Base-by-base conservation (phyloP, 2,797 vertebrate genomes). In the Halcyon leucocephala region DNA sequence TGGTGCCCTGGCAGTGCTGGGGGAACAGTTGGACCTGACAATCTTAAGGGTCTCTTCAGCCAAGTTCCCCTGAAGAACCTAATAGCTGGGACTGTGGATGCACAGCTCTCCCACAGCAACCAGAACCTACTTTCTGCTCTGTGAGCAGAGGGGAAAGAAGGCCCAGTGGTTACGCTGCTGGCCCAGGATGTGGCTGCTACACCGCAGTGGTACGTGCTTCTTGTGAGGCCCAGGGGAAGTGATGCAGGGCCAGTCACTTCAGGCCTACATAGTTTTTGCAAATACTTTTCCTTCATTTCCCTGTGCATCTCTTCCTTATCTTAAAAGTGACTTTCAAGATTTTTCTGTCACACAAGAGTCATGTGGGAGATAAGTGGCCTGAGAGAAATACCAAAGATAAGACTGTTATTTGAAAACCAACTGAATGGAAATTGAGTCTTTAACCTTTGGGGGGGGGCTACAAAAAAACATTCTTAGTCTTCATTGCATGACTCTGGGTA, bases 261-360 rank as follows among this genome's bases (percentile, higher is more conserved):
- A 37, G 37, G 37, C 37, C 37, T 37, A 37, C 73, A 83, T 77
- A 20, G 46, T 70, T 73, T 70, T 77, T 28, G 46, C 42, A 78
- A 95, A 84, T 84, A 54, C 61, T 87, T 87, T 66, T 70, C 25
- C 22, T 52, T 66, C 19, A 54, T 84, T 84, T 55, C 28, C 26
- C 48, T n/a, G 13, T 49, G 51, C 15, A 87, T 62, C 14, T 93
- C 52, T 52, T 84, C 37, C 65, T 90, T 84, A 79, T 87, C 82
- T 90, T 61, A 78, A 84, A 90, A 79, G 52, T 41, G 37, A 62
- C 65, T 87, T 95, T 87, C 66, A 84, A 89, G 61, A 49, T 25
- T 49, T 49, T 49, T 26, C 42, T 44, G 48, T 58, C 57, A 58
- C 52, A 41, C 29, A 22, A 57, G 39, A 85, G 35, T 61, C 42